Conservation (phyloP, 2,888 invertebrate genomes). For the Tipula unca region DNA sequence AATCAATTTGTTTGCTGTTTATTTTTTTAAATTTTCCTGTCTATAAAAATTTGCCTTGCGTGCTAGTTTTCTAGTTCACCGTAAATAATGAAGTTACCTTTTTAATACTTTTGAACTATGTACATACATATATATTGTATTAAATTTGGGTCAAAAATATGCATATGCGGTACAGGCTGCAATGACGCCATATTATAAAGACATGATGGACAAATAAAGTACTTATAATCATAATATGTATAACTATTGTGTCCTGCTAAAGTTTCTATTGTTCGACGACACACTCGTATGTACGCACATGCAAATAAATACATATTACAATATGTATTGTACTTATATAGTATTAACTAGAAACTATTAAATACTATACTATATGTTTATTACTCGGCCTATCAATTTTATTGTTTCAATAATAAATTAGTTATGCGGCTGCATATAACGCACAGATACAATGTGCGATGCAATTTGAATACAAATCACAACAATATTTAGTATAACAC, state of each 20-base stretch:
- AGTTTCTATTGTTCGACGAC: too few species aligned
- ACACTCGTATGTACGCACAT: background rate
- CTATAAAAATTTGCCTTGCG: background rate
- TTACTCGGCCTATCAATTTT: background rate
- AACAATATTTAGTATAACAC: background rate
- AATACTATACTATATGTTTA: background rate
- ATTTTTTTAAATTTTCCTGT: background rate
- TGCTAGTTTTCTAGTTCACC: background rate
- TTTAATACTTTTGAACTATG: background rate
- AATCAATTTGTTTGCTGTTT: slow-evolving; percentile 2
- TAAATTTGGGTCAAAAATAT: background rate
- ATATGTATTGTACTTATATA: background rate
- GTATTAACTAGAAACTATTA: background rate
- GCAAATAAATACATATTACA: background rate
- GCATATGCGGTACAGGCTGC: background rate
- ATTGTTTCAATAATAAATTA: background rate
- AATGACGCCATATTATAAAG: too few species aligned
- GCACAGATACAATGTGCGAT: background rate
- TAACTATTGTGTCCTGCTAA: too few species aligned
- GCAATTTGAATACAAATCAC: background rate
- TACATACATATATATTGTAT: background rate
- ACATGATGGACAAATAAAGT: too few species aligned
- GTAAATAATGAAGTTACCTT: background rate
- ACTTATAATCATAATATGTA: too few species aligned
- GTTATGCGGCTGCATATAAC: background rate